Evolutionary conservation across 2,797 vertebrate species (phyloP), one percentile per base, ranked within the genome.

Genomic region (Gephyroberyx darwinii): DNA sequence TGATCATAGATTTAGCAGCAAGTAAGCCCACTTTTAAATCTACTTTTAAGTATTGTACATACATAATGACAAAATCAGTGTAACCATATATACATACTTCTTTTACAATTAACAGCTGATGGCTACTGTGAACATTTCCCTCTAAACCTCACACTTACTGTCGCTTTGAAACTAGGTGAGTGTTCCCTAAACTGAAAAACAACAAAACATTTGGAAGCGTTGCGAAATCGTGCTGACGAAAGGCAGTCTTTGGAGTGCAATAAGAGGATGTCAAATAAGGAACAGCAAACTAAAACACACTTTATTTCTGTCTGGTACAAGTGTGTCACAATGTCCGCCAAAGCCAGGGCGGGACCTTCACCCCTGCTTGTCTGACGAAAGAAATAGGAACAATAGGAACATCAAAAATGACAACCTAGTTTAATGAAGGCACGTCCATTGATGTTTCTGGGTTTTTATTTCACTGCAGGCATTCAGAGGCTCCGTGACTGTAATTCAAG

Each of bases 221-320:
- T 87, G 84, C 81, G 86, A 86, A 88, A 89, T 86, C 1, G 1
- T 89, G 88, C 88, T 90, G 86, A 89, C 83, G 47, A 37, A 82
- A 86, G 77, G 72, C 54, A 57, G 70, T 84, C 80, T 79, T 78
- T 64, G 71, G 76, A 84, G 65, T 37, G 33, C 80, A 86, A 86
- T 82, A 90, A 92, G 91, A 92, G 93, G 93, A 93, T 93, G 90
- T 94, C 61, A 85, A 92, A 92, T 88, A 88, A 82, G 92, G 93
- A 93, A 94, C 84, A 89, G 83, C 86, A 81, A 84, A 84, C 75
- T 88, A 68, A 83, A 86, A 80, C 71, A 56, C 77, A 69, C 77
- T 91, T 91, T 90, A 89, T 90, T 93, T 88, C 74, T 83, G 90
- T 86, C 88, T 77, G 80, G 75, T 88, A 77, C 80, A 76, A 88